Conservation (phyloP, 2,888 invertebrate species). For the Cerastoderma edule region DNA sequence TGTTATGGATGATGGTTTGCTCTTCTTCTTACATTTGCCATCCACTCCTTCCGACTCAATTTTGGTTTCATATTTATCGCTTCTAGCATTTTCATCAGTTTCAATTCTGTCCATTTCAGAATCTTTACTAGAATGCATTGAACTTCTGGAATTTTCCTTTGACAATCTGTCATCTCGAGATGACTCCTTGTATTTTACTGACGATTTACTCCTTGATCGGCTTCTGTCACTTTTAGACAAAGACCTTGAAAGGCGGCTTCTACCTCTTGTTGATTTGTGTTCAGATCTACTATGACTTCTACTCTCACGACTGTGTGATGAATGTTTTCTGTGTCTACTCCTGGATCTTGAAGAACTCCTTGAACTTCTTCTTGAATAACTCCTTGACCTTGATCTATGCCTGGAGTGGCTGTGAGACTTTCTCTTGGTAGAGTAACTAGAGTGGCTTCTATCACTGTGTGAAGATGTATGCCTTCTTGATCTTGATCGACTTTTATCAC, state of each 20-base stretch:
- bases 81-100: too few species aligned
- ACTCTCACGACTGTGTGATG: slow-evolving; percentile 2
- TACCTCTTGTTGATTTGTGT: neutral
- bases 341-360: slow-evolving; percentile 27
- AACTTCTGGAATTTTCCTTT: too few species aligned
- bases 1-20: too few species aligned
- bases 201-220: neutral
- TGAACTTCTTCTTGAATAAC: slow-evolving; percentile 2
- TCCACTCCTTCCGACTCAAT: too few species aligned
- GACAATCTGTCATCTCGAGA: too few species aligned
- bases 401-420: neutral
- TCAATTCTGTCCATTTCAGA: too few species aligned
- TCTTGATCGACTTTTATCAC: slow-evolving; percentile 29
- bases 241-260: slow-evolving; percentile 13
- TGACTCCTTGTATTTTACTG: too few species aligned
- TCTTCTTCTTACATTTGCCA: too few species aligned
- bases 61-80: too few species aligned
- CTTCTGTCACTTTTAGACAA: slow-evolving; percentile 11
- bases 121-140: too few species aligned
- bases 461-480: slow-evolving; percentile 1
- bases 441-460: neutral
- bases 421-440: too few species aligned
- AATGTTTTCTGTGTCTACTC: slow-evolving; percentile 19
- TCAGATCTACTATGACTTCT: slow-evolving; percentile 10
- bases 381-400: too few species aligned